Evolutionary conservation across 1,140 invertebrate genomes (phyloP), one percentile per base, ranked within the genome.

Genomic region (Zophobas atratus): DNA sequence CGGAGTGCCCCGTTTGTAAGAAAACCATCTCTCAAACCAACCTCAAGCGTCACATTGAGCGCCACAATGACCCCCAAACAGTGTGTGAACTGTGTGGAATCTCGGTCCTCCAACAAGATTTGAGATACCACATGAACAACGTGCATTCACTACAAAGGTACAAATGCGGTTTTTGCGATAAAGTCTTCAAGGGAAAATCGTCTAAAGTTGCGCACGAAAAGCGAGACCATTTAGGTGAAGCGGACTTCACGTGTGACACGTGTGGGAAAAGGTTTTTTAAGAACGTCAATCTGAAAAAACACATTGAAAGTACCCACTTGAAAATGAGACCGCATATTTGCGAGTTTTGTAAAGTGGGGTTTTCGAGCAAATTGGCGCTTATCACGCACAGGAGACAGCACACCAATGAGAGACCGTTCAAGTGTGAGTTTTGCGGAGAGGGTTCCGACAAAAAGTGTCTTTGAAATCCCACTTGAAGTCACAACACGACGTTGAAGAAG

Each of bases 401-500:
- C 38, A 60, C 57, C 34, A 60, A 60, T 20, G 57, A 60, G 38
- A 60, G n/a, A 6, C 57, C 57, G 34, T 60, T 33, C 38, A 38
- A 6, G 38, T 60, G 57, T 20, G 57, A 60, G 0, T 6, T 60
- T 20, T 60, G 57, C 38, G 57, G 57, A 20, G 57, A 60, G 38
- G 57, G 57, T 70, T 70, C 36, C 2, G 34, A 38, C 34, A 39
- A 33, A 70, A 34, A 32, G 63, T 70, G 4, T 70, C 63, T 1
- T 70, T 70, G 36, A 70, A 48, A 20, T 35, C 34, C 1, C 63
- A 70, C n/a, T 32, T 20, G n/a, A 70, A 70, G 38, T 70, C 57
- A 0, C 39, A 70, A 70, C 63, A 39, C 41, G 33, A 48, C n/a
- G 35, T 60, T 60, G 63, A 41, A 2, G 63, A 57, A 34, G 4